Percentiles rank a stretch among this genome's conserved stretches.
Evolutionary conservation across 2,888 invertebrate genomes (phyloP).

Genomic region (Sphinx pinastri): DNA sequence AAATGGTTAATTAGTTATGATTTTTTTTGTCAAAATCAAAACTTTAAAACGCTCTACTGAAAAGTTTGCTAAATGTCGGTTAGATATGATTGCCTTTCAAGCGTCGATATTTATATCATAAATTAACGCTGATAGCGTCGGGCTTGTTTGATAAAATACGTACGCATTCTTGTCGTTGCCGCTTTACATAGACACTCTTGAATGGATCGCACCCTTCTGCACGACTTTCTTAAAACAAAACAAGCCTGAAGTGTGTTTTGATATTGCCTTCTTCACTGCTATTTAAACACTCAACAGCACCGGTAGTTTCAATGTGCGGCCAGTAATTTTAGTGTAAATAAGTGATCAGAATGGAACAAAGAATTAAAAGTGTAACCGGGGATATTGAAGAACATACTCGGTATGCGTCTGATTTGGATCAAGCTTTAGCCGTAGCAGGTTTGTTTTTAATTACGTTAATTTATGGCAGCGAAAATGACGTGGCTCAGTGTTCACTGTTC

Average conservation of each 20-base stretch:
- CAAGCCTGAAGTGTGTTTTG: background rate
- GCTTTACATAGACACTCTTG: slow-evolving; percentile 33
- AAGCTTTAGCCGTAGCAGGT: slow-evolving; percentile 61
- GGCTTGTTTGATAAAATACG: slow-evolving; percentile 32
- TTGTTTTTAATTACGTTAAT: slow-evolving; percentile 21
- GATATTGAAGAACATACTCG: slow-evolving; percentile 47
- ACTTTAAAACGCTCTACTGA: too few relatives aligned
- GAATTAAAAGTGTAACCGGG: slow-evolving; percentile 53
- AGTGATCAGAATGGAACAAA: slow-evolving; percentile 44
- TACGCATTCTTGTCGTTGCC: slow-evolving; percentile 24
- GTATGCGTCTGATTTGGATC: slow-evolving; percentile 61
- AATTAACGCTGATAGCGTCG: slow-evolving; percentile 41
- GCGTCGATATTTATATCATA: slow-evolving; percentile 30
- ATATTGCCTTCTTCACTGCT: background rate
- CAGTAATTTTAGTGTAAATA: slow-evolving; percentile 3
- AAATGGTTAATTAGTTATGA: too few relatives aligned
- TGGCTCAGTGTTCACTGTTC: too few relatives aligned
- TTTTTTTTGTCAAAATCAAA: too few relatives aligned
- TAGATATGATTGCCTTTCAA: too few relatives aligned
- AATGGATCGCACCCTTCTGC: slow-evolving; percentile 33
- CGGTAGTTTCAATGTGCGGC: slow-evolving; percentile 1
- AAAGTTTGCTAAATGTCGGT: too few relatives aligned
- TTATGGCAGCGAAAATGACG: too few relatives aligned
- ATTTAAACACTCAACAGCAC: background rate
- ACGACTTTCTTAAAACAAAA: background rate